Evolutionary conservation across 2,888 invertebrate species (phyloP).

Genomic region (Euproctis similis): DNA sequence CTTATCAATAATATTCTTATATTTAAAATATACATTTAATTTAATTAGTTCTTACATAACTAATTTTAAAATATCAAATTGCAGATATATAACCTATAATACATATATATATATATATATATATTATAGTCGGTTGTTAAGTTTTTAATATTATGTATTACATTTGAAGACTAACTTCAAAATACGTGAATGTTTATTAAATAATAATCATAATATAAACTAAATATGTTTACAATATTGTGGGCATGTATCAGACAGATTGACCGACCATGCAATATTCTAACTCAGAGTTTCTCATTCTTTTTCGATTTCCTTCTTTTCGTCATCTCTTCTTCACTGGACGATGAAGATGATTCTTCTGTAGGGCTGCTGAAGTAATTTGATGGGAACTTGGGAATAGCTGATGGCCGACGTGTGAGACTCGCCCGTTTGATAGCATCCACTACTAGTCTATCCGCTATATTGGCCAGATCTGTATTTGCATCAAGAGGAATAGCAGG

Average conservation of each 20-base stretch:
- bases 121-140: too few relatives aligned
- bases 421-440: conserved; percentile 62
- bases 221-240: conserved; percentile 1
- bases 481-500: conserved; percentile 29
- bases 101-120: too few relatives aligned
- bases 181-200: too few relatives aligned
- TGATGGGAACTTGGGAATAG: conserved; percentile 53
- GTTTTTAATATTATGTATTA: too few relatives aligned
- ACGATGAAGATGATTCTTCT: conserved; percentile 53
- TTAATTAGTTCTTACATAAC: neutral
- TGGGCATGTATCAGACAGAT: conserved; percentile 5
- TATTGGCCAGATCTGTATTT: conserved; percentile 24
- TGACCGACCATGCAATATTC: conserved; percentile 9
- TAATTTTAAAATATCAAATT: too few relatives aligned
- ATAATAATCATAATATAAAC: neutral
- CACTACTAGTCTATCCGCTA: conserved; percentile 56
- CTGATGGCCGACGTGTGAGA: conserved; percentile 49
- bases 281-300: conserved; percentile 22
- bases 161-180: too few relatives aligned
- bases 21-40: neutral
- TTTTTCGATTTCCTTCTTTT: conserved; percentile 24
- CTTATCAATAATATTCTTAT: neutral
- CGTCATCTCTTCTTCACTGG: conserved; percentile 40
- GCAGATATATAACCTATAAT: too few relatives aligned
- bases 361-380: conserved; percentile 54